Base-by-base conservation (phyloP, 1,140 invertebrate genomes). In the Bombus picipes region DNA sequence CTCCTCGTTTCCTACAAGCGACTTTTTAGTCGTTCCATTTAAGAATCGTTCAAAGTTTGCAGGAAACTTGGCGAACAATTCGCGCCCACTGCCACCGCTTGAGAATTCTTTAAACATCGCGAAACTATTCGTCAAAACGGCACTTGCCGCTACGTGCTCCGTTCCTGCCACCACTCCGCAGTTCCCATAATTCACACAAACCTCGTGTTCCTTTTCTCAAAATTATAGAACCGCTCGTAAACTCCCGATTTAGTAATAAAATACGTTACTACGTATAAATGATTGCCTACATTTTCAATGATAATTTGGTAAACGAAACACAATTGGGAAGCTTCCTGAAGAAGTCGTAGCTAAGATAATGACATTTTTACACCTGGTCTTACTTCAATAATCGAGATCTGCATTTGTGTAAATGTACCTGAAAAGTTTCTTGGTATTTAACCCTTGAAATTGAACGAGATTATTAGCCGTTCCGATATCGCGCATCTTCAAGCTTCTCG, bases 81-180 rank as follows among this genome's bases (percentile, higher is more conserved):
- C 10, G 9, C 10, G 22, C 3, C 9, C n/a, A 32, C 15, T 22
- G 8, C 8, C 9, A 9, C n/a, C 41, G 18, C 9, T 10, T 22
- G 32, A 10, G 6, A 37, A 75, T 75, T 75, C 47, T 75, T 75
- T 53, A 13, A 75, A 25, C 43, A 53, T 53, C 47, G 47, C 43
- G 43, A 57, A 75, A 75, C 73, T 57, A 75, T 75, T 75, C 73
- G 43, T 57, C 34, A 22, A 75, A 75, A 57, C 73, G 13, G 3
- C 10, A 34, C n/a, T 37, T 25, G 3, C 43, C 10, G 9, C 73
- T n/a, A 6, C 37, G 25, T n/a, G 70, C 12, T 71, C 8, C 39
- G 39, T 41, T 71, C 22, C 28, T 39, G n/a, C 28, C 12, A n/a
- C 28, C 12, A 10, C 9, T 3, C 6, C 22, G 9, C 34, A 18